Conservation (phyloP, 2,888 invertebrate species). For the Acleris holmiana region DNA sequence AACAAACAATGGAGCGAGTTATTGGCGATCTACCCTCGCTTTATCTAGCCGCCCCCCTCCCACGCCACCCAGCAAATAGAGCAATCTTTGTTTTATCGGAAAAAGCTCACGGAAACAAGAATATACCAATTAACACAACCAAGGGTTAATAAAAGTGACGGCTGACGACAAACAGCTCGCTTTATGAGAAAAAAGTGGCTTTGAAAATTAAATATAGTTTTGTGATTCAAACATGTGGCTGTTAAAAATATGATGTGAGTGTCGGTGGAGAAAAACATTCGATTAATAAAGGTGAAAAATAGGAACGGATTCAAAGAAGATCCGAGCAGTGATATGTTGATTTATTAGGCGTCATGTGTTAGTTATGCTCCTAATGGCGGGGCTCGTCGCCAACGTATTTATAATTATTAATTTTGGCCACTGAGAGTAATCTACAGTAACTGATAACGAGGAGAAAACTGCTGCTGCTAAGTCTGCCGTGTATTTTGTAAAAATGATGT, state of each 20-base stretch:
- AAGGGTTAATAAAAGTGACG: conserved; percentile 56
- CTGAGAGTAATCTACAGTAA: conserved; percentile 42
- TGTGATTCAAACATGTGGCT: too few species aligned
- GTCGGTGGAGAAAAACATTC: background rate
- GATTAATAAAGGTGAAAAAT: conserved; percentile 9
- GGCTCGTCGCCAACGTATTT: conserved; percentile 56
- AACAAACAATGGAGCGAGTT: conserved; percentile 82
- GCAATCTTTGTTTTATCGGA: conserved; percentile 77
- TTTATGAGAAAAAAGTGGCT: conserved; percentile 38
- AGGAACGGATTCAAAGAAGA: conserved; percentile 9
- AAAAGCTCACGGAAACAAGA: conserved; percentile 73
- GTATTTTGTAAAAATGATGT: too few species aligned
- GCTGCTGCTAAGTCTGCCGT: too few species aligned
- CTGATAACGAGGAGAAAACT: background rate
- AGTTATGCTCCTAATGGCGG: conserved; percentile 49
- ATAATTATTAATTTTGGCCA: conserved; percentile 49
- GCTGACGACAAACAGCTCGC: conserved; percentile 38
- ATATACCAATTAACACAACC: conserved; percentile 74
- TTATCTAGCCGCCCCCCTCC: conserved; percentile 63
- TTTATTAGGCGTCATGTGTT: conserved; percentile 46
- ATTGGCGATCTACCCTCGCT: conserved; percentile 80
- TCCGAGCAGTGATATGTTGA: conserved; percentile 37
- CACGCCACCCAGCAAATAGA: conserved; percentile 64
- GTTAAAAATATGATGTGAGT: background rate
- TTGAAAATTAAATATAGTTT: conserved; percentile 24